Conservation (phyloP, 2,113 vertebrate genomes). For the Cacatua alba region DNA sequence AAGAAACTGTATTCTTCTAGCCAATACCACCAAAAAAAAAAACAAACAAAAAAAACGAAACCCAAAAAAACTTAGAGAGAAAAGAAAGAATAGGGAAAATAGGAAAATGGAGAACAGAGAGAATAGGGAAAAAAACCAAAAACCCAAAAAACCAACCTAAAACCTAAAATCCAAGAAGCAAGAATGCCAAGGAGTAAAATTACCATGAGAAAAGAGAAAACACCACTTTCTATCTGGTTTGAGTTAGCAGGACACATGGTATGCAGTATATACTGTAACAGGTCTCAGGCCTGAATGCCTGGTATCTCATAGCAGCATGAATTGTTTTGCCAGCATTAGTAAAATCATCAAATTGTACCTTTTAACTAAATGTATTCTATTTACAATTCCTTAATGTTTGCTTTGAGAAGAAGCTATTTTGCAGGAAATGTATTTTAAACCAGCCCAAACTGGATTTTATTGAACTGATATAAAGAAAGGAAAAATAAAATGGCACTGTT, state of each 20-base stretch:
- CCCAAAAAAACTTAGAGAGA: too few relatives aligned
- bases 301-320: background rate
- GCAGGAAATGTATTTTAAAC: background rate
- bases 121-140: too few relatives aligned
- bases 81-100: too few relatives aligned
- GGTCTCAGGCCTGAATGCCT: background rate
- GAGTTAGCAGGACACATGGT: background rate
- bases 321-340: background rate
- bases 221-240: background rate
- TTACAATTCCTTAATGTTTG: background rate
- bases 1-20: background rate
- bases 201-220: constrained; percentile 4
- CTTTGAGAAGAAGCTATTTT: background rate
- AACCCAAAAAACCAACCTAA: background rate
- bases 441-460: background rate
- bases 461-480: background rate
- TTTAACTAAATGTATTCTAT: background rate
- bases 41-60: too few relatives aligned
- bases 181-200: background rate
- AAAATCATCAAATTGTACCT: background rate
- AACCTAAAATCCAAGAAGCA: background rate
- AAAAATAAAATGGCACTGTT: background rate
- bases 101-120: too few relatives aligned
- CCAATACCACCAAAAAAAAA: background rate
- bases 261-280: background rate